These are phyloP conservation scores for Zelostemma sp. DNA, from an alignment of 1,140 invertebrate genomes.

Conservation along the genomic window DNA sequence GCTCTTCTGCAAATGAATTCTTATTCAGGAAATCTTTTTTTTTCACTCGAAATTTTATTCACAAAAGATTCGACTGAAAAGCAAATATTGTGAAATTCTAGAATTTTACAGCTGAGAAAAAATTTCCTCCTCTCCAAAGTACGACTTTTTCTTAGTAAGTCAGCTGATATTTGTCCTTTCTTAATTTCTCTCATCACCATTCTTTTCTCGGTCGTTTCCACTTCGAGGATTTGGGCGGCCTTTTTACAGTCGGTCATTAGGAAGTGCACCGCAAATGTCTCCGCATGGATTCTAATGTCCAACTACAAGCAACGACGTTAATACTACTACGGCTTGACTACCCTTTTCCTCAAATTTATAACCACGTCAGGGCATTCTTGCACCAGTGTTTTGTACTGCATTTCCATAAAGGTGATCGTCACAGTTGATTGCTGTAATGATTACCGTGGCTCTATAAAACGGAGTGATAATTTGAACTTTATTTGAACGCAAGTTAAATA, in stretches of 20 bases:
- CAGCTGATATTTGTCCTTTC: conserved; percentile 10
- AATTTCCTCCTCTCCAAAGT: neutral
- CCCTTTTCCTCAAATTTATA: conserved; percentile 28
- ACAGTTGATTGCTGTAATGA: too few relatives aligned
- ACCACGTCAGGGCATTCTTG: too few relatives aligned
- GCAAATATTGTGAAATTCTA: too few relatives aligned
- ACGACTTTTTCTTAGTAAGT: neutral
- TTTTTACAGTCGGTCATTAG: conserved; percentile 68
- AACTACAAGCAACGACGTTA: conserved; percentile 38
- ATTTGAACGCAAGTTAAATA: too few relatives aligned
- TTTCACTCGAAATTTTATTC: too few relatives aligned
- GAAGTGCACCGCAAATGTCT: conserved; percentile 67
- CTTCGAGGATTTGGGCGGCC: conserved; percentile 51
- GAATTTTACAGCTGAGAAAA: neutral
- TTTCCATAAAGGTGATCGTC: too few relatives aligned
- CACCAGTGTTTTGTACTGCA: too few relatives aligned
- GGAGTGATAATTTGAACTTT: too few relatives aligned
- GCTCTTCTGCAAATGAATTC: too few relatives aligned
- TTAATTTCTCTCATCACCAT: conserved; percentile 34
- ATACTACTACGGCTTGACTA: conserved; percentile 39
- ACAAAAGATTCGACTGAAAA: too few relatives aligned
- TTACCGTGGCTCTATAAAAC: too few relatives aligned
- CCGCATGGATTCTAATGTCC: conserved; percentile 69
- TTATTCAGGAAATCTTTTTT: too few relatives aligned
- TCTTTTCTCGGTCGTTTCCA: conserved; percentile 50